phyloP scores from a whole-genome alignment of 2,113 vertebrate species.

The Dasyornis broadbenti region DNA sequence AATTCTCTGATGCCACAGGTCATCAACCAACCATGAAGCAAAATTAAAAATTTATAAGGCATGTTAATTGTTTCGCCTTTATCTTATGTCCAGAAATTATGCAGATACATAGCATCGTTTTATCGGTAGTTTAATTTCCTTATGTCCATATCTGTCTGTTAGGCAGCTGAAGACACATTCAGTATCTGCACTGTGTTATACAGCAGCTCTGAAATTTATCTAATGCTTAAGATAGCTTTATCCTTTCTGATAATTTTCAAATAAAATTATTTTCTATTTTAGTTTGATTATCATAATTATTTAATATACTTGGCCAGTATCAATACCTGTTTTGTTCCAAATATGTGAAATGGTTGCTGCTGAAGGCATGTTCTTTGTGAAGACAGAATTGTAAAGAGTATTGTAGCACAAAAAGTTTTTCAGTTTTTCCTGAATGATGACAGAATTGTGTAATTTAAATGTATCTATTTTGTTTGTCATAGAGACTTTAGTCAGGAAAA shows the following conservation, averaged over 20 bases:
- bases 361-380: not conserved
- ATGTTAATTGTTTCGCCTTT: conserved; percentile 26
- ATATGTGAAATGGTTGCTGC: not conserved
- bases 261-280: not conserved
- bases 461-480: rapidly evolving
- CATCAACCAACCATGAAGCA: conserved; percentile 4
- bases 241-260: not conserved
- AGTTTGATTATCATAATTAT: not conserved
- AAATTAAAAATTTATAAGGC: conserved; percentile 60
- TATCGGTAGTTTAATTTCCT: not conserved
- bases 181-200: not conserved
- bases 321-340: not conserved
- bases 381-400: not conserved
- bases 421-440: not conserved
- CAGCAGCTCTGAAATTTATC: not conserved
- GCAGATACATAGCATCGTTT: not conserved
- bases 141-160: not conserved
- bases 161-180: not conserved
- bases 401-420: not conserved
- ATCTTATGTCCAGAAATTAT: not conserved
- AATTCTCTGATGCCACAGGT: conserved; percentile 1
- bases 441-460: not conserved
- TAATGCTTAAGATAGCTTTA: not conserved
- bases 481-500: not conserved
- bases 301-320: not conserved